A percentile compares a stretch with the other conserved stretches of the same genome.
Conservation (phyloP, 2,113 vertebrate genomes). For the Pampusana beccarii region DNA sequence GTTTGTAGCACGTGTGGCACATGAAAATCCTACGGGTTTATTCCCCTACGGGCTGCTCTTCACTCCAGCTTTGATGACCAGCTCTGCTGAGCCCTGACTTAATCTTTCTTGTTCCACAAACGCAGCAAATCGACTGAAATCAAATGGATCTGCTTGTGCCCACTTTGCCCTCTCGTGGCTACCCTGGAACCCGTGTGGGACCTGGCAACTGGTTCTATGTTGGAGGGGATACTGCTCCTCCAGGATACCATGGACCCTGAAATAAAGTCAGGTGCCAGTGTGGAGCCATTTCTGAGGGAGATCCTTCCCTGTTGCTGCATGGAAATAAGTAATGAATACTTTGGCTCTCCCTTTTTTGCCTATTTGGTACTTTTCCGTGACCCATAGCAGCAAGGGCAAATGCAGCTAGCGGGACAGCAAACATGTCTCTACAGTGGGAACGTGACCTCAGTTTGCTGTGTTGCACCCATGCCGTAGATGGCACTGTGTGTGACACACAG, state of each 20-base stretch:
- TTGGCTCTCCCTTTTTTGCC: background rate
- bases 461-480: accelerated
- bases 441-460: accelerated
- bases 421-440: accelerated
- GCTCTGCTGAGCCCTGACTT: accelerated
- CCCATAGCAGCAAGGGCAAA: background rate
- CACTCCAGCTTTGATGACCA: background rate
- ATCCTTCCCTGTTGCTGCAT: background rate
- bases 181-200: background rate
- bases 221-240: background rate
- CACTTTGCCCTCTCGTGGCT: background rate
- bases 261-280: background rate
- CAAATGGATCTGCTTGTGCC: accelerated
- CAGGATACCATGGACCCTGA: accelerated
- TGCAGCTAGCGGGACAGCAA: accelerated
- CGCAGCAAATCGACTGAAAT: accelerated
- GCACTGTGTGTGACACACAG: background rate
- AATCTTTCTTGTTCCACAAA: background rate
- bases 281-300: background rate
- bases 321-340: background rate
- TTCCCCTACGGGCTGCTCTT: background rate
- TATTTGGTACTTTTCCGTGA: background rate
- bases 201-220: background rate
- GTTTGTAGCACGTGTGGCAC: background rate
- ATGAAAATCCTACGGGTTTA: background rate